Conservation (phyloP, 2,113 vertebrate genomes). For the Regulus satrapa region DNA sequence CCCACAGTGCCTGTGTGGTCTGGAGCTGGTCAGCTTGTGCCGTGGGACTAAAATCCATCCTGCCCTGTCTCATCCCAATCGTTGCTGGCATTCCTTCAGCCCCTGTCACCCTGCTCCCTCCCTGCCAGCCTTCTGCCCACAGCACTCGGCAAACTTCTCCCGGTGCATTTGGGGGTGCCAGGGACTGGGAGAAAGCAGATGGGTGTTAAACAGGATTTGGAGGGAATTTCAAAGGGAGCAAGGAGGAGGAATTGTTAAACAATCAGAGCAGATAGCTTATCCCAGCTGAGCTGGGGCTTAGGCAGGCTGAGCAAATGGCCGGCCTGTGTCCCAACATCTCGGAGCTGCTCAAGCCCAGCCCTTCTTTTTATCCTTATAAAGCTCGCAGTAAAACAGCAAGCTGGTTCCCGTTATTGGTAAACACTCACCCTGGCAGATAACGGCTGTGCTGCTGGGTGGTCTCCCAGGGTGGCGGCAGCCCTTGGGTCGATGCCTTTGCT, state of each 20-base stretch:
- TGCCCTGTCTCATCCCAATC: not conserved
- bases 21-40: not conserved
- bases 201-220: slow-evolving; percentile 65
- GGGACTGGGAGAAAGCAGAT: not conserved
- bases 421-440: slow-evolving; percentile 84
- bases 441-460: slow-evolving; percentile 81
- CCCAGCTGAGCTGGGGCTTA: slow-evolving; percentile 74
- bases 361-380: slow-evolving; percentile 86
- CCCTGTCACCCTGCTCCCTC: not conserved
- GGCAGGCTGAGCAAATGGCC: slow-evolving; percentile 75
- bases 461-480: slow-evolving; percentile 76
- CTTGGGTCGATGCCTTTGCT: slow-evolving; percentile 73
- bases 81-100: not conserved
- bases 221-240: slow-evolving; percentile 58
- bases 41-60: not conserved
- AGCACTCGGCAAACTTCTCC: not conserved
- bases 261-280: slow-evolving; percentile 73
- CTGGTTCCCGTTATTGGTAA: slow-evolving; percentile 86
- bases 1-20: not conserved
- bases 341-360: slow-evolving; percentile 73
- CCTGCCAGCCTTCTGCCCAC: not conserved
- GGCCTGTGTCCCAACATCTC: slow-evolving; percentile 70
- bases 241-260: slow-evolving; percentile 73
- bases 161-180: not conserved
- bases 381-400: slow-evolving; percentile 80